Evolutionary conservation across 2,797 vertebrate genomes (phyloP).

Genomic region (Eidolon dupreanum): DNA sequence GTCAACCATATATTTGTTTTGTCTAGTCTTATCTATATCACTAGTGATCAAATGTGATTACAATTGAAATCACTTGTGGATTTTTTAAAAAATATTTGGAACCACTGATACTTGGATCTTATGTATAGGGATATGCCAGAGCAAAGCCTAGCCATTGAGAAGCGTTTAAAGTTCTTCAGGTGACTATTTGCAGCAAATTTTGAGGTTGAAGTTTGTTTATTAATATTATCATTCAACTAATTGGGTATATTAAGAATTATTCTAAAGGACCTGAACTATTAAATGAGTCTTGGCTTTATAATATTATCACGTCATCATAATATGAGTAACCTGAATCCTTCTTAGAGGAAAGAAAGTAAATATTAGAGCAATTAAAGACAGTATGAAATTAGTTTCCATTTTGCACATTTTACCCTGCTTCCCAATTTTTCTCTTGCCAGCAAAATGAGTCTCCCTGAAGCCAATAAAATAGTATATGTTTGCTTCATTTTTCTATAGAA

Average conservation of each 20-base stretch:
- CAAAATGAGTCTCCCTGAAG: background rate
- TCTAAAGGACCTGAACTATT: background rate
- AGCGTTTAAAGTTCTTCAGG: background rate
- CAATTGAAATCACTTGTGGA: background rate
- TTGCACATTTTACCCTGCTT: background rate
- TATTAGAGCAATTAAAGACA: background rate
- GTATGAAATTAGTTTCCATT: background rate
- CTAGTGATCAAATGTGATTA: background rate
- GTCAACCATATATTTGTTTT: background rate
- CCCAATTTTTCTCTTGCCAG: background rate
- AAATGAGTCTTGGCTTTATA: background rate
- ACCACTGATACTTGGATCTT: background rate
- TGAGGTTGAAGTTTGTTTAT: background rate
- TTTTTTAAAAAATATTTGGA: background rate
- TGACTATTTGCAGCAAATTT: background rate
- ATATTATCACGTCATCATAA: background rate
- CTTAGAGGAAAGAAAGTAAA: background rate
- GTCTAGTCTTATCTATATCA: background rate
- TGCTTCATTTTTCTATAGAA: background rate
- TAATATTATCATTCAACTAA: background rate
- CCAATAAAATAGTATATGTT: background rate
- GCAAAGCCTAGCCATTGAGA: background rate
- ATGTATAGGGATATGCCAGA: background rate
- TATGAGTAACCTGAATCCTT: background rate
- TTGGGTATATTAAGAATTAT: background rate